phyloP scores from a whole-genome alignment of 2,113 vertebrate genomes.

The Corydoras sp. region DNA sequence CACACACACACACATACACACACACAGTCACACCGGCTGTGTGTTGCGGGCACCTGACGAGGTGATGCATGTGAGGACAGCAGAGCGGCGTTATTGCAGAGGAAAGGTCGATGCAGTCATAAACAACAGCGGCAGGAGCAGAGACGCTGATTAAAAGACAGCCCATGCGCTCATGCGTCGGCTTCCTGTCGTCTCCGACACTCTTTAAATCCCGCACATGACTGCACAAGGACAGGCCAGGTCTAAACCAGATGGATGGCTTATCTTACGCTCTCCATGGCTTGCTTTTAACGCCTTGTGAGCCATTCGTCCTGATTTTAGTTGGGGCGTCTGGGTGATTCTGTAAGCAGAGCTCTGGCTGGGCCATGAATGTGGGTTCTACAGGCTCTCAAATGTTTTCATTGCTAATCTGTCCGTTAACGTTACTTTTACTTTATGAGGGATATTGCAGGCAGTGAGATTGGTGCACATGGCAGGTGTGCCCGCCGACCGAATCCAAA shows the following conservation, averaged over 20 bases:
- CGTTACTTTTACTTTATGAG: too few relatives aligned
- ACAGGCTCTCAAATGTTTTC: too few relatives aligned
- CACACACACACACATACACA: conserved; percentile 18
- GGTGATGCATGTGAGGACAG: conserved; percentile 7
- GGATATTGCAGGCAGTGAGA: too few relatives aligned
- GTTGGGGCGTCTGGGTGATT: background rate
- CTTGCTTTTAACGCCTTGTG: too few relatives aligned
- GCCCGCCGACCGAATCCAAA: too few relatives aligned
- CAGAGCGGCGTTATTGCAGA: conserved; percentile 19
- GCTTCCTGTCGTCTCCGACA: conserved; percentile 4
- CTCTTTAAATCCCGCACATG: conserved; percentile 10
- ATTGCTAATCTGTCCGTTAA: too few relatives aligned
- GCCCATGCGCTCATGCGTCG: conserved; percentile 19
- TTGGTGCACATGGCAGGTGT: too few relatives aligned
- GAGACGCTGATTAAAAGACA: conserved; percentile 31
- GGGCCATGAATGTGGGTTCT: too few relatives aligned
- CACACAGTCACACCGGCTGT: conserved; percentile 22
- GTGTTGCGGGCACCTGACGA: background rate
- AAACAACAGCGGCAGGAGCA: conserved; percentile 12
- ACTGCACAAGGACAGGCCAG: conserved; percentile 9
- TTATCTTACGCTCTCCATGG: background rate
- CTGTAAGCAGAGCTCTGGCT: background rate
- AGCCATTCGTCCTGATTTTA: background rate
- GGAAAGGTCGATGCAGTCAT: conserved; percentile 27
- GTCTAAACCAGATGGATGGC: background rate